Percentiles rank a stretch among this genome's conserved stretches.
phyloP scores from a whole-genome alignment of 2,888 invertebrate genomes.

The Cosmia pyralina region DNA sequence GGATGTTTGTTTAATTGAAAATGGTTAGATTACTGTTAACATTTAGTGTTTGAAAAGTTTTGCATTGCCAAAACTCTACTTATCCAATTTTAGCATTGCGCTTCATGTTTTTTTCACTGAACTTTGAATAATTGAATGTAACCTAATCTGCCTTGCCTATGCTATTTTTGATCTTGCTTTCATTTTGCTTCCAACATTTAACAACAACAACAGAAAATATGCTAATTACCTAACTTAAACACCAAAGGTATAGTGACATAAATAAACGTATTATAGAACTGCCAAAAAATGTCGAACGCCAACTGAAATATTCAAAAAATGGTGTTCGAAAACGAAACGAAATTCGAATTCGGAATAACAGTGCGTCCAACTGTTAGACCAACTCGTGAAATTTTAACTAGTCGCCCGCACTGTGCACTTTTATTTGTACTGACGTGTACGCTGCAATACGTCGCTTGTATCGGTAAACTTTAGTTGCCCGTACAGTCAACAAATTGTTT shows the following conservation, averaged over 20 bases:
- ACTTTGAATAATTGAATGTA: background rate
- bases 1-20: constrained; percentile 31
- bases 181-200: background rate
- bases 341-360: constrained; percentile 69
- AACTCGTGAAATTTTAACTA: constrained; percentile 84
- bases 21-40: background rate
- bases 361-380: constrained; percentile 67
- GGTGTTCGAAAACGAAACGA: constrained; percentile 61
- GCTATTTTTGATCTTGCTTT: background rate
- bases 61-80: background rate
- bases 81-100: background rate
- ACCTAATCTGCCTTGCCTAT: background rate
- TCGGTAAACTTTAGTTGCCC: constrained; percentile 62
- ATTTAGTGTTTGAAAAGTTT: too few relatives aligned
- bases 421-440: constrained; percentile 81
- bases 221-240: background rate
- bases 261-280: constrained; percentile 39
- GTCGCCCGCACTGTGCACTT: constrained; percentile 72
- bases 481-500: constrained; percentile 69
- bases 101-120: background rate
- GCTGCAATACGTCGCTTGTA: constrained; percentile 63
- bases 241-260: constrained; percentile 15
- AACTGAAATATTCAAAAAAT: constrained; percentile 72
- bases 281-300: constrained; percentile 22
- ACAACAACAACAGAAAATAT: background rate